phyloP scores from a whole-genome alignment of 2,113 vertebrate genomes.

The Junco hyemalis region DNA sequence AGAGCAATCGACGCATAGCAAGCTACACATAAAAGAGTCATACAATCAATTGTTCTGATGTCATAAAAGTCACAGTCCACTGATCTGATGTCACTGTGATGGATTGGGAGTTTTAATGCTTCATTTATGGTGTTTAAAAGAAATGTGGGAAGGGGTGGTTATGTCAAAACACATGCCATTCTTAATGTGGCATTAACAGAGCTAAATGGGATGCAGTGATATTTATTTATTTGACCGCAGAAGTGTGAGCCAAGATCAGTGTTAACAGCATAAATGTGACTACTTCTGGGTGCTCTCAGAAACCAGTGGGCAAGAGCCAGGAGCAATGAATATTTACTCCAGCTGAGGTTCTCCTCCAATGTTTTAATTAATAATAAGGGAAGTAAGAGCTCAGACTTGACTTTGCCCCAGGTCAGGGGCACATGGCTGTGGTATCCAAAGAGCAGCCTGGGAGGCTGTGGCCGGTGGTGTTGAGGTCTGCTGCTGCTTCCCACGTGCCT shows the following conservation, averaged over 20 bases:
- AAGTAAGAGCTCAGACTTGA: neutral
- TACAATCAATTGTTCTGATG: constrained; percentile 65
- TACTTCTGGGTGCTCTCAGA: neutral
- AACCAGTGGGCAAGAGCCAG: neutral
- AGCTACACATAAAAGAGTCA: constrained; percentile 51
- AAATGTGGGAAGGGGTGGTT: neutral
- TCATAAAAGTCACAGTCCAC: constrained; percentile 65
- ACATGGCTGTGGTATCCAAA: neutral
- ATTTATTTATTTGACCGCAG: neutral
- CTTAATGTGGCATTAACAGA: constrained; percentile 43
- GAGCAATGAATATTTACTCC: neutral
- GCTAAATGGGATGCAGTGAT: constrained; percentile 16
- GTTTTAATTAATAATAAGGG: constrained; percentile 25
- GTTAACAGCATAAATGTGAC: neutral
- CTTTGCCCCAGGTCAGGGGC: constrained; percentile 14
- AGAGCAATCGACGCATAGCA: constrained; percentile 21
- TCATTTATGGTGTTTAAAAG: neutral
- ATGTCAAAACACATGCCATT: constrained; percentile 42
- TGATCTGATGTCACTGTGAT: constrained; percentile 62
- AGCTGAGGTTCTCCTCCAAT: neutral
- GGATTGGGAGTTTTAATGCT: constrained; percentile 52
- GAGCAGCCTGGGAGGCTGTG: neutral
- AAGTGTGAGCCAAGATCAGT: constrained; percentile 17
- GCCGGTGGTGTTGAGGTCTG: neutral
- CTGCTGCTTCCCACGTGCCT: neutral